Evolutionary conservation across 2,888 invertebrate species (phyloP), one percentile per base, ranked within the genome.

Genomic region (Hydroisotoma schaefferi): DNA sequence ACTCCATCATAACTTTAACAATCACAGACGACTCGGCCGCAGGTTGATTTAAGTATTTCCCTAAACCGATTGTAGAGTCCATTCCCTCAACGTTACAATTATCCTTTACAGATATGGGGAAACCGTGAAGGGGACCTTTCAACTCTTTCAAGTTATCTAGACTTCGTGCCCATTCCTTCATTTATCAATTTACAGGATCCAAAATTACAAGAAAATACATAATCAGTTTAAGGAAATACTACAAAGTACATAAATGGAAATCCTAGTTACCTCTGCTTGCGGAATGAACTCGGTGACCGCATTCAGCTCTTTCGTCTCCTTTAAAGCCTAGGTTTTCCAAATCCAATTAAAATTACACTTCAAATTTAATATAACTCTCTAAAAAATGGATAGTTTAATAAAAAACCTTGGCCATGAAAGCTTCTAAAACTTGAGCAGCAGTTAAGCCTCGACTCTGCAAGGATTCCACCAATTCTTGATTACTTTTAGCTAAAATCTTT

Each of bases 71-170:
- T 2, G 74, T 74, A 25, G 74, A 73, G 58, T 78, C 77, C 62
- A 75, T 74, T 20, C 75, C 76, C 65, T 74, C 68, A 6, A 78
- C 61, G 54, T 73, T 63, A 53, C 73, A 70, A 57, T 74, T 74
- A 25, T 76, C 76, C 61, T 76, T 76, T 43, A 76, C 66, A 51
- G 74, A 75, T 18, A 76, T 64, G 2, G 76, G 76, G 22, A 76
- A 44, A 8, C 76, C 76, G 65, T 73, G 73, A 8, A 76, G 70
- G 8, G 74, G 74, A 1, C 73, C 73, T 37, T 65, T 58, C n/a
- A 60, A 40, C 22, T 48, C 49, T 37, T 38, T 38, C 28, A 62
- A 47, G 8, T 38, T 22, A 55, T 72, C 72, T 27, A 71, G 52
- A 18, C 62, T 54, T 15, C 43, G 55, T 12, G 73, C 70, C 64